phyloP scores from a whole-genome alignment of 1,140 invertebrate species.

The Heliconius himera region DNA sequence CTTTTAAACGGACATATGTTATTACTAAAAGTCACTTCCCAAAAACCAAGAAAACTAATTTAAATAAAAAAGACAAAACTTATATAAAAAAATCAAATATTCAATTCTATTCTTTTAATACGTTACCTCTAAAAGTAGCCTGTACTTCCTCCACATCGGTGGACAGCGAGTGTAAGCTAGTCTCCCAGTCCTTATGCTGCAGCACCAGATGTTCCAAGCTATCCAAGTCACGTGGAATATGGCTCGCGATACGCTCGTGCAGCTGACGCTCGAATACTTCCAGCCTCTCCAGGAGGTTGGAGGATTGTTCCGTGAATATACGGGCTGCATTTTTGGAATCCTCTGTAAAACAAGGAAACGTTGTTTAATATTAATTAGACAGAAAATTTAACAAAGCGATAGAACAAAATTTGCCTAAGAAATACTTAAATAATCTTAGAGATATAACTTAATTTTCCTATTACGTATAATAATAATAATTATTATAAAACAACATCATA shows the following conservation, averaged over 20 bases:
- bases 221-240: constrained; percentile 92
- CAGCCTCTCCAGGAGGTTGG: constrained; percentile 89
- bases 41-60: too few relatives aligned
- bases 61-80: too few relatives aligned
- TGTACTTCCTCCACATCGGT: constrained; percentile 92
- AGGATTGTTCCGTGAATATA: constrained; percentile 92
- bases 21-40: too few relatives aligned
- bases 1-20: too few relatives aligned
- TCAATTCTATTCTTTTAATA: not conserved
- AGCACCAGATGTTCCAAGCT: constrained; percentile 92
- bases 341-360: constrained; percentile 78
- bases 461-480: too few relatives aligned
- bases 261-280: constrained; percentile 93
- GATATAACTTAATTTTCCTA: too few relatives aligned
- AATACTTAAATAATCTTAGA: too few relatives aligned
- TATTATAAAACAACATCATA: too few relatives aligned
- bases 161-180: constrained; percentile 86
- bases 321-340: constrained; percentile 94
- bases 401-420: too few relatives aligned
- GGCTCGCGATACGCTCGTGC: constrained; percentile 89
- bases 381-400: too few relatives aligned
- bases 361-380: not conserved
- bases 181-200: constrained; percentile 95
- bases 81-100: not conserved
- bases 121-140: constrained; percentile 87